Evolutionary conservation across 2,888 invertebrate genomes (phyloP), one percentile per base, ranked within the genome.

Genomic region (Drosophila hawaiiensis): DNA sequence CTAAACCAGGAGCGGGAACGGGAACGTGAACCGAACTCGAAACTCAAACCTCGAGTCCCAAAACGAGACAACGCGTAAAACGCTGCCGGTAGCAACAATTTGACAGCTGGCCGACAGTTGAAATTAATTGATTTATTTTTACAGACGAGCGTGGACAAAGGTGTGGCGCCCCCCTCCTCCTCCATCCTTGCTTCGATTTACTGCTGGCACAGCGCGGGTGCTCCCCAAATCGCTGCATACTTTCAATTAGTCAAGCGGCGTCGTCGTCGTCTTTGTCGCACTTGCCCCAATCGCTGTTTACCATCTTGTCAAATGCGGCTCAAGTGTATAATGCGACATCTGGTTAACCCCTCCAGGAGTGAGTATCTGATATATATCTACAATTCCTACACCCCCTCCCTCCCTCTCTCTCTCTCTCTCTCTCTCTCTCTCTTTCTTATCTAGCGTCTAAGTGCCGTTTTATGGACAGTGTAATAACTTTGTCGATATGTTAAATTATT

Each of bases 51-150:
- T 53, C 67, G 53, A 55, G 47, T 41, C 47, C 47, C 54, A 66
- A 47, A 49, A 62, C 47, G 29, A 58, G 37, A 47, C 50, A 58
- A 68, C 71, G 71, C 72, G 73, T 47, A 78, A 77, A 82, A 70
- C 82, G 78, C 81, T 90, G 79, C 86, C 91, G 85, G 91, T 91
- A 91, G 91, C 91, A 85, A 83, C 90, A 84, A 89, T 91, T 91
- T 92, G 91, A 91, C 92, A 91, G 92, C 84, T 84, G 85, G 81
- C 88, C 90, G 91, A 92, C 91, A 91, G 91, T 91, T 88, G 78
- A 90, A 92, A 91, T 92, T 91, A 92, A 91, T 91, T 91, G 91
- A 91, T 91, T 91, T 92, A 92, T 84, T 25, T 47, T 25, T 47
- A 69, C 61, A 67, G 68, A 50, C 63, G 61, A 68, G 69, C 58